phyloP scores from a whole-genome alignment of 2,888 invertebrate species.

The Eupelmus urozonus region DNA sequence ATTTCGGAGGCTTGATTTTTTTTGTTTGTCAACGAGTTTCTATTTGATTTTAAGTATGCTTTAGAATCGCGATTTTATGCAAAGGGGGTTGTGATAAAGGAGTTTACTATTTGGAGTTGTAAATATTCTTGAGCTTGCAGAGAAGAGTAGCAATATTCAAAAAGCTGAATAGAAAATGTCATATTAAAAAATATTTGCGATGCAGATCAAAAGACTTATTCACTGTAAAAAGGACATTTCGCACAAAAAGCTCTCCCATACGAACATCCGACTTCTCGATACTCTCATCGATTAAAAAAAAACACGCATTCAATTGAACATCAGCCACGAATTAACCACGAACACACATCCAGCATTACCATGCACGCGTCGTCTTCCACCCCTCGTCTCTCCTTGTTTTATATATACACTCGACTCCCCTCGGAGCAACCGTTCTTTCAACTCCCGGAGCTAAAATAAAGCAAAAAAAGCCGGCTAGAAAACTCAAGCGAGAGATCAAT shows the following conservation, averaged over 20 bases:
- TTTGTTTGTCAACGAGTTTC: not conserved
- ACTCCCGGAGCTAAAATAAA: not conserved
- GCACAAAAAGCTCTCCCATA: too few species aligned
- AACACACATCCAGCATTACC: constrained; percentile 45
- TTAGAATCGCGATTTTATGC: too few species aligned
- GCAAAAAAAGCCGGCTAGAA: not conserved
- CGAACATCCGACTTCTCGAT: too few species aligned
- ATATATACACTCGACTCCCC: not conserved
- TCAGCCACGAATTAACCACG: constrained; percentile 33
- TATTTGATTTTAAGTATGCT: not conserved
- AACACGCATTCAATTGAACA: not conserved
- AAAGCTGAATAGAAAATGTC: too few species aligned
- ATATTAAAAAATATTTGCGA: too few species aligned
- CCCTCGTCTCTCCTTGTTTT: constrained; percentile 15
- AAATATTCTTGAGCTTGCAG: too few species aligned
- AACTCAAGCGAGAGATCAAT: constrained; percentile 13
- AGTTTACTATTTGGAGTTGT: too few species aligned
- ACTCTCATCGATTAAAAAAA: not conserved
- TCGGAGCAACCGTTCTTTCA: constrained; percentile 5
- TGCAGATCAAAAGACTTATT: too few species aligned
- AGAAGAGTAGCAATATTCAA: too few species aligned
- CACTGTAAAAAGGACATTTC: too few species aligned
- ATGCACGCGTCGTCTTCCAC: constrained; percentile 46
- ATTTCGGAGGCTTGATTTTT: not conserved
- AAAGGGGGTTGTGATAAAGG: too few species aligned